phyloP scores from a whole-genome alignment of 2,113 vertebrate genomes.

The Leptobrachium ailaonicum region DNA sequence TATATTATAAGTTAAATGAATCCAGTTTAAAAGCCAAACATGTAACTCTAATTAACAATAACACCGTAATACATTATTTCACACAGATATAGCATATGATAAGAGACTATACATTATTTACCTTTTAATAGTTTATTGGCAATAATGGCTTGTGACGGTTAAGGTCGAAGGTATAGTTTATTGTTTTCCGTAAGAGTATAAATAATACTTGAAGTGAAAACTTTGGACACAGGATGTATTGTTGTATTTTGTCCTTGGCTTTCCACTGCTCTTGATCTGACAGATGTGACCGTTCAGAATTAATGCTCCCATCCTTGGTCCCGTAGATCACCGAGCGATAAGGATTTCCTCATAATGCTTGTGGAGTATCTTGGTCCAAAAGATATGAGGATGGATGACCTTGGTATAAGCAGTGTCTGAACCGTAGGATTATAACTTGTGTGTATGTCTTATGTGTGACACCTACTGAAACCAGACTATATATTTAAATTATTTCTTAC shows the following conservation, averaged over 20 bases:
- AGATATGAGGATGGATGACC: background rate
- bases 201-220: background rate
- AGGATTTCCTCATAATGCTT: background rate
- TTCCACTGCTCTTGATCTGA: constrained; percentile 2
- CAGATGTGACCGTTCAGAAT: background rate
- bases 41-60: no score
- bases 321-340: background rate
- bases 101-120: no score
- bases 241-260: background rate
- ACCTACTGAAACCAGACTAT: no score
- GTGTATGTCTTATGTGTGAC: no score
- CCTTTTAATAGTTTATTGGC: background rate
- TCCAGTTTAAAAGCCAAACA: no score
- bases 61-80: no score
- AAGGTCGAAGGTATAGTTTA: background rate
- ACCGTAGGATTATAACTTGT: background rate
- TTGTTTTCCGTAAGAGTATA: background rate
- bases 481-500: no score
- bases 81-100: no score
- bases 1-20: no score
- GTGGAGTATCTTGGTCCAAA: background rate
- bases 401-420: background rate
- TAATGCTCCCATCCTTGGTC: background rate
- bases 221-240: background rate
- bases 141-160: background rate